Conservation (phyloP, 2,797 vertebrate genomes). For the Hybognathus amarus region DNA sequence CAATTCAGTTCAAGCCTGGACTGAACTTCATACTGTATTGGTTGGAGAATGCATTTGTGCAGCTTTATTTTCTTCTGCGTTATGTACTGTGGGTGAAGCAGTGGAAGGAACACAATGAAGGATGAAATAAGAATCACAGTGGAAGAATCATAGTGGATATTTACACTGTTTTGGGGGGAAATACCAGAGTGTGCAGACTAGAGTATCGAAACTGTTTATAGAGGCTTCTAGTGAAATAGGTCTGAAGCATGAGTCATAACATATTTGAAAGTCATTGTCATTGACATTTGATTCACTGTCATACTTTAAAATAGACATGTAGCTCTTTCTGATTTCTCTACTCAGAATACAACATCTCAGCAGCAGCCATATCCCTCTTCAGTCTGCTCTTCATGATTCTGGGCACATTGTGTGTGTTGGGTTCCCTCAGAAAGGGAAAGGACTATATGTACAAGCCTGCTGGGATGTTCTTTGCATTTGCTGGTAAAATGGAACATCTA, state of each 20-base stretch:
- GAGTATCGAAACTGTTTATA: neutral
- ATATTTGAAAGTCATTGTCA: neutral
- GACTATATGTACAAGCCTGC: slow-evolving; percentile 94
- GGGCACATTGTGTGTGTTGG: slow-evolving; percentile 83
- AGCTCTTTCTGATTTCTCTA: neutral
- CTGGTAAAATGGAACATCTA: slow-evolving; percentile 76
- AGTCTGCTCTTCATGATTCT: slow-evolving; percentile 88
- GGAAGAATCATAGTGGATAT: neutral
- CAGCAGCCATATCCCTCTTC: slow-evolving; percentile 95
- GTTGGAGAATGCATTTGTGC: neutral
- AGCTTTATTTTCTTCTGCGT: neutral
- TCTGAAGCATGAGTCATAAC: neutral
- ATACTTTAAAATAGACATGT: neutral
- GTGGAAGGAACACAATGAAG: neutral
- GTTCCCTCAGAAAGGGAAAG: slow-evolving; percentile 83
- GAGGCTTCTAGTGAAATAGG: neutral
- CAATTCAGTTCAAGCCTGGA: slow-evolving; percentile 8
- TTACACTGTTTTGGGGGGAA: neutral
- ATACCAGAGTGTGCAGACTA: neutral
- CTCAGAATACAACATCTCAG: slow-evolving; percentile 97
- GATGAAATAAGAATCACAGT: neutral
- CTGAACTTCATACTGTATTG: neutral
- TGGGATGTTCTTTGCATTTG: slow-evolving; percentile 92
- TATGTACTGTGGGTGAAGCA: neutral
- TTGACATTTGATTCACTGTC: neutral